Conservation (phyloP, 37 sponge, comb jelly and placozoan genomes). For the Hormiphora californensis region DNA sequence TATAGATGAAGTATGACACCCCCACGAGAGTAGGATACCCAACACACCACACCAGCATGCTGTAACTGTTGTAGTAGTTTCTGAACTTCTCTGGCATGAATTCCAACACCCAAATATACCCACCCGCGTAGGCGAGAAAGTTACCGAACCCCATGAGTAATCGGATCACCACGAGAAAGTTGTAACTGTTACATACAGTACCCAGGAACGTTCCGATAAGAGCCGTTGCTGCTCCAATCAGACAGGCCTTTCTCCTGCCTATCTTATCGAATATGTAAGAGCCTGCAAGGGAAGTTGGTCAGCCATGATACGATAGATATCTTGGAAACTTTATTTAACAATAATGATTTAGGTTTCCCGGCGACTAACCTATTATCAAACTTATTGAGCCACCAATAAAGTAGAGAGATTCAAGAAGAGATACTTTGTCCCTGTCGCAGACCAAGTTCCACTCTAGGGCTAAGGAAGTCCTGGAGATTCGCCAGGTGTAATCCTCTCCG, state of each 20-base stretch:
- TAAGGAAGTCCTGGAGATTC: no score
- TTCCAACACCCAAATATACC: neutral
- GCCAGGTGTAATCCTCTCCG: no score
- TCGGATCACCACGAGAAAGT: neutral
- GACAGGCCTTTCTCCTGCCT: neutral
- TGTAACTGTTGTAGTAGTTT: neutral
- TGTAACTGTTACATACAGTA: neutral
- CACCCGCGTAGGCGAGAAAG: neutral
- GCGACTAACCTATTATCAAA: no score
- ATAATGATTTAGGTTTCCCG: no score
- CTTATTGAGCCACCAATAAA: no score
- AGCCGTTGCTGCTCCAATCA: neutral
- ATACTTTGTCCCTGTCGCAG: no score
- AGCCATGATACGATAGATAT: no score
- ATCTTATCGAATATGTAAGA: neutral
- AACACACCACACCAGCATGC: neutral
- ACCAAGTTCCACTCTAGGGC: no score
- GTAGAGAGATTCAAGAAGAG: no score
- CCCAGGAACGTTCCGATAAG: neutral
- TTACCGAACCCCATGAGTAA: neutral
- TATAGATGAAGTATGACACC: neutral
- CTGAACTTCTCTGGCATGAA: neutral
- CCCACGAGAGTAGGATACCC: neutral
- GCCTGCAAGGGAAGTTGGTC: no score
- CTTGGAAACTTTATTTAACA: no score